These are phyloP conservation scores for Agrypnia vestita DNA, from an alignment of 1,140 invertebrate species.

Conservation along the genomic window DNA sequence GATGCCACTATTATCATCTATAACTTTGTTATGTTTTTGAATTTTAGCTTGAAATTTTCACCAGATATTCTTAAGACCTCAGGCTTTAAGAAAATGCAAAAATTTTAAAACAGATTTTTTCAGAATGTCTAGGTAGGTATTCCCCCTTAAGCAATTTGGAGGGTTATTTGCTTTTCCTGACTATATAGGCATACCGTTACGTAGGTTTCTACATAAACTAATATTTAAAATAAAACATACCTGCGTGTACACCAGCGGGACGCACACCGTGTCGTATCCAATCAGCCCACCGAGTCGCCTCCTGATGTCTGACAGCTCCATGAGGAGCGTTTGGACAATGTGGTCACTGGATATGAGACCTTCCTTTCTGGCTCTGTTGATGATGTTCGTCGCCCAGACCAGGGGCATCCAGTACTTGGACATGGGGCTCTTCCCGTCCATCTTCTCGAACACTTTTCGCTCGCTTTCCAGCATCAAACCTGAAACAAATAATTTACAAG, in stretches of 20 bases:
- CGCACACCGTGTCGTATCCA: slow-evolving; percentile 97
- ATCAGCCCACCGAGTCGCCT: slow-evolving; percentile 85
- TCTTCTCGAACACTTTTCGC: slow-evolving; percentile 90
- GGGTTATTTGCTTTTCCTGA: background rate
- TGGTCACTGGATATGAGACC: slow-evolving; percentile 87
- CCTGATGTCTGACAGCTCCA: slow-evolving; percentile 88
- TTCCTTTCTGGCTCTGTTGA: slow-evolving; percentile 88
- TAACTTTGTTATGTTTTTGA: no score
- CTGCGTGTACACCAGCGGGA: slow-evolving; percentile 98
- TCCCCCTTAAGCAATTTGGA: no score
- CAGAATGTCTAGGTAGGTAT: no score
- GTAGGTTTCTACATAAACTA: slow-evolving; percentile 3
- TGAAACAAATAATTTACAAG: slow-evolving; percentile 65
- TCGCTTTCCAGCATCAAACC: slow-evolving; percentile 93
- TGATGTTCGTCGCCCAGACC: slow-evolving; percentile 93
- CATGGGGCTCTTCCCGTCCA: slow-evolving; percentile 90
- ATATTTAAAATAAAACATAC: slow-evolving; percentile 72
- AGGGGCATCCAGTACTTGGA: slow-evolving; percentile 95
- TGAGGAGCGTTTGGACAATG: slow-evolving; percentile 88
- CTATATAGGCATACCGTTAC: background rate
- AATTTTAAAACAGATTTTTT: no score
- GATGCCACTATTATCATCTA: no score
- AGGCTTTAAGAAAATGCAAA: no score
- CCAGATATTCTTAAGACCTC: no score
- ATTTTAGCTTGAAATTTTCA: no score